Conservation (phyloP, 2,888 invertebrate species). For the Mimachlamys varia region DNA sequence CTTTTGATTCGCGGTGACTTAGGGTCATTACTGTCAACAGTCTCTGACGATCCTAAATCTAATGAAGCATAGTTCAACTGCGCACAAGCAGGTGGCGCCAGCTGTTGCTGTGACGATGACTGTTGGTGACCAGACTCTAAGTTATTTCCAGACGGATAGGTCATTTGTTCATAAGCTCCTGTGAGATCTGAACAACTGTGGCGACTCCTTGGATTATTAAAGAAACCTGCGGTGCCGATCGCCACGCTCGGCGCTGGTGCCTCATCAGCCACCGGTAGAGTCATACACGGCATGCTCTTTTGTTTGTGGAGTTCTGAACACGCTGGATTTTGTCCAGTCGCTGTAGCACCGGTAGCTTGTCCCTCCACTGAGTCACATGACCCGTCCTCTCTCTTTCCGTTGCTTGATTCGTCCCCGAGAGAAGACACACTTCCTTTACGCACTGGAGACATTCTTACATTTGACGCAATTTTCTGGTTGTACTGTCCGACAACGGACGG, state of each 20-base stretch:
- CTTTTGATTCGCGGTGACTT: conserved; percentile 67
- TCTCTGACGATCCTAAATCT: conserved; percentile 77
- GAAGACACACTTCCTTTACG: conserved; percentile 48
- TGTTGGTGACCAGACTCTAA: conserved; percentile 44
- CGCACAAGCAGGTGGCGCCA: conserved; percentile 43
- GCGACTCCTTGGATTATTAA: conserved; percentile 53
- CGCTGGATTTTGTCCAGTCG: conserved; percentile 41
- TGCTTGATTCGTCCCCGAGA: conserved; percentile 37
- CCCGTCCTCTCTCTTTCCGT: conserved; percentile 40
- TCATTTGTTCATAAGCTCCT: conserved; percentile 67
- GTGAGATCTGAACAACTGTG: conserved; percentile 72
- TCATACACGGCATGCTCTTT: conserved; percentile 61
- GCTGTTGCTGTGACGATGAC: conserved; percentile 57
- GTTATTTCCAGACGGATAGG: conserved; percentile 58
- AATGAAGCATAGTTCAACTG: conserved; percentile 81
- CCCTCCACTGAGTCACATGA: conserved; percentile 45
- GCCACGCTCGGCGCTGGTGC: conserved; percentile 21
- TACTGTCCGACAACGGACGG: not conserved
- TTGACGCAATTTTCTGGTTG: not conserved
- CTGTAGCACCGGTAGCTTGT: not conserved
- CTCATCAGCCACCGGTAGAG: conserved; percentile 48
- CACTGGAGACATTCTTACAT: not conserved
- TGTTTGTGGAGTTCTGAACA: conserved; percentile 62
- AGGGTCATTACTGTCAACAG: conserved; percentile 60
- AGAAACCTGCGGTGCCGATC: conserved; percentile 39